Evolutionary conservation across 2,888 invertebrate genomes (phyloP), one percentile per base, ranked within the genome.

Genomic region (Papilio demoleus): DNA sequence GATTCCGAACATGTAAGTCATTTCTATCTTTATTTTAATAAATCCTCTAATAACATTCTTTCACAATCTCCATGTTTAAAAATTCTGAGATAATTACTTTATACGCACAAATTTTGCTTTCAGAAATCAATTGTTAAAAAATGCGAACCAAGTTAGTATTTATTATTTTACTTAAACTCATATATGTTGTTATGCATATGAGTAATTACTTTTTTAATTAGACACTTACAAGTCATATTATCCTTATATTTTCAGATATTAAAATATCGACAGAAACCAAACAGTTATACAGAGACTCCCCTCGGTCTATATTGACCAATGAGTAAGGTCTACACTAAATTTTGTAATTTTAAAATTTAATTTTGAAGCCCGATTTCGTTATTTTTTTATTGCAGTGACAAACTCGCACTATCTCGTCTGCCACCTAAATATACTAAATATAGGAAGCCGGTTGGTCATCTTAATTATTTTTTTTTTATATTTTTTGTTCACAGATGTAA

Each of bases 221-320:
- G 14, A 5, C 4, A 24, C 14, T 24, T 2, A 58, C 47, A 19
- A 9, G 3, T 38, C 5, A 8, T 22, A 9, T 17, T 50, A 19
- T 9, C 40, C 53, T 8, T 64, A 27, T 3, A 45, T 27, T 79
- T 79, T 9, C 72, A 87, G 89, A 88, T 45, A 84, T 83, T 31
- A 87, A 86, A 1, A 79, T 81, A 19, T 85, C 81, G 0, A 88
- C 88, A 0, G 83, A 85, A 0, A 82, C 84, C 0, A 88, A 87
- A 0, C 82, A 85, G 45, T 59, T 88, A 1, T 70, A 88, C 0
- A 76, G 76, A 50, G 17, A 34, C 5, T 19, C 27, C 24, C 11
- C 24, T 5, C 50, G 24, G 24, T 60, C 66, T 24, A 60, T 36
- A 47, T 9, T 60, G 59, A 12, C 66, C 8, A 45, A 31, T 12